Percentiles rank a stretch among this genome's conserved stretches.
Evolutionary conservation across 1,140 invertebrate genomes (phyloP).

Genomic region (Pogonomyrmex californicus): DNA sequence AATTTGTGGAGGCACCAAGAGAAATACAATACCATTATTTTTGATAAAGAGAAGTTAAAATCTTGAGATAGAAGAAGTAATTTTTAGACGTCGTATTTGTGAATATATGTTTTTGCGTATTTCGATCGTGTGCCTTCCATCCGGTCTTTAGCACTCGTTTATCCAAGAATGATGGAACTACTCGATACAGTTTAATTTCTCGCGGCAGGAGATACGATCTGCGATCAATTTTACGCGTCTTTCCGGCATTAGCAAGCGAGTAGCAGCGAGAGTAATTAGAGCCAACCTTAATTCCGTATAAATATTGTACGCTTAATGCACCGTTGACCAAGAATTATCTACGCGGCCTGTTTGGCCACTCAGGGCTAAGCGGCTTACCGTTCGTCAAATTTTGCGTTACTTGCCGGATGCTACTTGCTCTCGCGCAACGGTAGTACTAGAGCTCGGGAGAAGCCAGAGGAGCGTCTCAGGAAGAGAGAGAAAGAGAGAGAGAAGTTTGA

Average conservation of each 20-base stretch:
- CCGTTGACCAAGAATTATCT: constrained; percentile 69
- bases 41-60: not conserved
- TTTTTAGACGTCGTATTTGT: not conserved
- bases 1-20: too few species aligned
- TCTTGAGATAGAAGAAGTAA: not conserved
- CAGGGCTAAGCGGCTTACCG: constrained; percentile 70
- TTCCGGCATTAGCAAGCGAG: constrained; percentile 25
- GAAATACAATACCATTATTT: not conserved
- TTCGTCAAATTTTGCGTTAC: constrained; percentile 59
- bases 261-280: constrained; percentile 43
- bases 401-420: constrained; percentile 17
- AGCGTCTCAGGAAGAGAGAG: not conserved
- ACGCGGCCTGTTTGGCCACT: constrained; percentile 68
- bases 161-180: not conserved
- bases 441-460: not conserved
- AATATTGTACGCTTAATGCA: constrained; percentile 73
- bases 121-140: not conserved
- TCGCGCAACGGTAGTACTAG: constrained; percentile 1
- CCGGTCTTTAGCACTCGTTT: not conserved
- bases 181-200: constrained; percentile 19
- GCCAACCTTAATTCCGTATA: constrained; percentile 67
- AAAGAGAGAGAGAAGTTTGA: not conserved
- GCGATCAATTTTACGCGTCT: constrained; percentile 28
- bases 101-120: not conserved
- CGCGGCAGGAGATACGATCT: constrained; percentile 13